phyloP scores from a whole-genome alignment of 2,113 vertebrate genomes.

The Heliornis fulica region DNA sequence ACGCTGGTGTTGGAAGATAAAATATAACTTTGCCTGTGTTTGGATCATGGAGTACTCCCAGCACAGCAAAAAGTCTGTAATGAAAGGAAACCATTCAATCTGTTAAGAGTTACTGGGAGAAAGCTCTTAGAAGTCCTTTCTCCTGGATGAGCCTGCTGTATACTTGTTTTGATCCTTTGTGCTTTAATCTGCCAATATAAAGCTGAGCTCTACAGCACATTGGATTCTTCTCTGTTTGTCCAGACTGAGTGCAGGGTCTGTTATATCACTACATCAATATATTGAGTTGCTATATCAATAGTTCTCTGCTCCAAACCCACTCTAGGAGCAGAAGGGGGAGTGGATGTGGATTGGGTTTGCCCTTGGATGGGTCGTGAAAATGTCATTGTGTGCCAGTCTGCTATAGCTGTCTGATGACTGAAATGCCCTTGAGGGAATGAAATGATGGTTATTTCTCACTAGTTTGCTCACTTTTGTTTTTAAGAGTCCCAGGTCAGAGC shows the following conservation, averaged over 20 bases:
- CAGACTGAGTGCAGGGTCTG: neutral
- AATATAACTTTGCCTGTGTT: neutral
- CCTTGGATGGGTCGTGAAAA: neutral
- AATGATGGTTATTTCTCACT: neutral
- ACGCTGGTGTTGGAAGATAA: neutral
- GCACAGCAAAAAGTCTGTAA: neutral
- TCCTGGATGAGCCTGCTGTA: neutral
- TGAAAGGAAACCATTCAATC: neutral
- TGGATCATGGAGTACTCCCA: neutral
- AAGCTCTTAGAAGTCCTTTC: neutral
- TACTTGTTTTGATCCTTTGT: neutral
- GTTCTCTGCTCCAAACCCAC: neutral
- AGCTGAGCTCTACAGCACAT: fast-evolving
- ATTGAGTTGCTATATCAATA: fast-evolving
- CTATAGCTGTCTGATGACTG: neutral
- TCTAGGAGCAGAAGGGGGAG: neutral
- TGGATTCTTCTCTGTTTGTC: neutral
- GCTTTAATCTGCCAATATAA: neutral
- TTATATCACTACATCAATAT: no score
- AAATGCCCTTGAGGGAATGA: neutral
- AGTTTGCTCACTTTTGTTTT: neutral
- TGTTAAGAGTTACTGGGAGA: neutral
- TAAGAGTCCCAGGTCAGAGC: neutral
- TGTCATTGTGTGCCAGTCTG: neutral
- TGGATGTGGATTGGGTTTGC: neutral